Conservation (phyloP, 2,113 vertebrate species). For the Misgurnus mizolepis region DNA sequence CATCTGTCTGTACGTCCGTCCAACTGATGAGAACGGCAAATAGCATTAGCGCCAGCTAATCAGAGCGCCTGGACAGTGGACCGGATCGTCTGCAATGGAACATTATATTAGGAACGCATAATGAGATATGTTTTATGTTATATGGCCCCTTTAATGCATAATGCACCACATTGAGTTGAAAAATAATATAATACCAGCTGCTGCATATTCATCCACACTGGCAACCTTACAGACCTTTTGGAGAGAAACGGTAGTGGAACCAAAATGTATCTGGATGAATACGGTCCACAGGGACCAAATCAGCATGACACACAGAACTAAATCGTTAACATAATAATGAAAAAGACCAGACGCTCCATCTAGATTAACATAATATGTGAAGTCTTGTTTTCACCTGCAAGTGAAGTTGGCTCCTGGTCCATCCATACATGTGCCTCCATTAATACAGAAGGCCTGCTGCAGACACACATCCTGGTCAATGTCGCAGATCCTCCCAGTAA, state of each 20-base stretch:
- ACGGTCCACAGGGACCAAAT: constrained; percentile 7
- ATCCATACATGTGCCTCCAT: constrained; percentile 73
- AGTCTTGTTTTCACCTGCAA: constrained; percentile 69
- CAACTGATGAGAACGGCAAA: constrained; percentile 26
- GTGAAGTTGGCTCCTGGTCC: constrained; percentile 75
- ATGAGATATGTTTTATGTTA: constrained; percentile 33
- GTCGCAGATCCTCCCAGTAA: constrained; percentile 69
- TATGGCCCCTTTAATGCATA: constrained; percentile 10
- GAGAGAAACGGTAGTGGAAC: background rate
- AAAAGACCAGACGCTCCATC: background rate
- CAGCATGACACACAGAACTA: background rate
- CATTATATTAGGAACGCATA: constrained; percentile 40
- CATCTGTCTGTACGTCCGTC: constrained; percentile 13
- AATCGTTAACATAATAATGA: background rate
- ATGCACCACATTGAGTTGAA: constrained; percentile 19
- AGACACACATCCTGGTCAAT: constrained; percentile 68
- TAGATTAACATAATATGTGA: background rate
- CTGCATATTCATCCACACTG: constrained; percentile 45
- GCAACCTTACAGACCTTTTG: constrained; percentile 48
- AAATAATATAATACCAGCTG: constrained; percentile 41
- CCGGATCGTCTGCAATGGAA: constrained; percentile 12
- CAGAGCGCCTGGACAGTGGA: constrained; percentile 31
- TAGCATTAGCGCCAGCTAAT: constrained; percentile 32
- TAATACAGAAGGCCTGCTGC: constrained; percentile 65
- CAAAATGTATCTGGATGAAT: constrained; percentile 20